Evolutionary conservation across 2,113 vertebrate species (phyloP).

Genomic region (Plestiodon gilberti): DNA sequence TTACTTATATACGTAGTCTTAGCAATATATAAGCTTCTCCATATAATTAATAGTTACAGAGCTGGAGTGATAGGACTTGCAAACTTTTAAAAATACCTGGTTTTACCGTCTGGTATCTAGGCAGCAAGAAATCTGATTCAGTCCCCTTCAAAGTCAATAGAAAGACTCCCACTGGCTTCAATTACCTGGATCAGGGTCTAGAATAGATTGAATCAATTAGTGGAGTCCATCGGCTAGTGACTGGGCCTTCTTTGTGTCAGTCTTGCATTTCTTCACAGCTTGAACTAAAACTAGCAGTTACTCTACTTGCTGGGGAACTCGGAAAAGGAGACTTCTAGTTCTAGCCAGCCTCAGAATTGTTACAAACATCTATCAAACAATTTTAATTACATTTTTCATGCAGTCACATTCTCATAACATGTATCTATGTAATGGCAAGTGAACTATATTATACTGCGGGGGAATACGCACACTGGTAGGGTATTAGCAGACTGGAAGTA

Average conservation of each 20-base stretch:
- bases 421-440: background rate
- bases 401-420: background rate
- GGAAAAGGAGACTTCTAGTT: background rate
- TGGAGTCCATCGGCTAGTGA: background rate
- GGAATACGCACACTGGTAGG: no score
- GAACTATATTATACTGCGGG: background rate
- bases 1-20: background rate
- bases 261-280: background rate
- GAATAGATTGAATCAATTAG: constrained; percentile 9
- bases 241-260: background rate
- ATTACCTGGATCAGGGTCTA: background rate
- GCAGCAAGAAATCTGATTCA: background rate
- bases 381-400: background rate
- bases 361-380: background rate
- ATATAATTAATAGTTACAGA: background rate
- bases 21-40: background rate
- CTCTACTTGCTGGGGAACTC: background rate
- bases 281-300: background rate
- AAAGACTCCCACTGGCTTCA: background rate
- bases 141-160: background rate
- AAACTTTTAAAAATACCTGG: rapidly evolving
- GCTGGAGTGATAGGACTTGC: background rate
- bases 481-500: background rate
- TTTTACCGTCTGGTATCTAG: background rate
- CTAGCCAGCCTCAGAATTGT: background rate